phyloP scores from a whole-genome alignment of 2,113 vertebrate species.

The Hystrix cristata region DNA sequence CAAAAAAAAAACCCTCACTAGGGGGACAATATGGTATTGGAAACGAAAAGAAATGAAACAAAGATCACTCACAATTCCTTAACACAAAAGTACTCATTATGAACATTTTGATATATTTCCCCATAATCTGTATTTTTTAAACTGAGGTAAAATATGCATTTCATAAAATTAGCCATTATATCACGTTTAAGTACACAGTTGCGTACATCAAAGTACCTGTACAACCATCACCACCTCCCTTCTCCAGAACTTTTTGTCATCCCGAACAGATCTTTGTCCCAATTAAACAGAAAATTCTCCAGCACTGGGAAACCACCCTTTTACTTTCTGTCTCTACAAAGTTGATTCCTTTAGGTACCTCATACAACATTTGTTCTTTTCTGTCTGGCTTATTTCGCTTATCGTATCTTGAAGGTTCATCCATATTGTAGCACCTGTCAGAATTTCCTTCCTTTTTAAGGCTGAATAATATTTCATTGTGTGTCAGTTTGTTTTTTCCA shows the following conservation, averaged over 20 bases:
- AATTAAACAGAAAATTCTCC: not conserved
- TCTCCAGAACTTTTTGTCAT: not conserved
- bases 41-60: constrained; percentile 36
- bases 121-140: not conserved
- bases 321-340: not conserved
- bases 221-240: not conserved
- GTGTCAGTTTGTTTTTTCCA: constrained; percentile 24
- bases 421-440: not conserved
- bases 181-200: not conserved
- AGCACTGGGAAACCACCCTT: too few relatives aligned
- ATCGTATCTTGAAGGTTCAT: not conserved
- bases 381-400: constrained; percentile 6
- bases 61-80: not conserved
- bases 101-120: constrained; percentile 18
- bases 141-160: not conserved
- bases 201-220: not conserved
- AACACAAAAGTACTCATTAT: constrained; percentile 4
- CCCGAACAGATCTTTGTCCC: not conserved
- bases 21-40: not conserved
- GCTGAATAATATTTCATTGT: constrained; percentile 29
- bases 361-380: not conserved
- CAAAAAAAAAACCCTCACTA: not conserved
- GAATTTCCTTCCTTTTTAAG: constrained; percentile 69
- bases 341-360: not conserved
- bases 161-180: not conserved